Evolutionary conservation across 2,113 vertebrate species (phyloP), one percentile per base, ranked within the genome.

Genomic region (Bagarius yarrelli): DNA sequence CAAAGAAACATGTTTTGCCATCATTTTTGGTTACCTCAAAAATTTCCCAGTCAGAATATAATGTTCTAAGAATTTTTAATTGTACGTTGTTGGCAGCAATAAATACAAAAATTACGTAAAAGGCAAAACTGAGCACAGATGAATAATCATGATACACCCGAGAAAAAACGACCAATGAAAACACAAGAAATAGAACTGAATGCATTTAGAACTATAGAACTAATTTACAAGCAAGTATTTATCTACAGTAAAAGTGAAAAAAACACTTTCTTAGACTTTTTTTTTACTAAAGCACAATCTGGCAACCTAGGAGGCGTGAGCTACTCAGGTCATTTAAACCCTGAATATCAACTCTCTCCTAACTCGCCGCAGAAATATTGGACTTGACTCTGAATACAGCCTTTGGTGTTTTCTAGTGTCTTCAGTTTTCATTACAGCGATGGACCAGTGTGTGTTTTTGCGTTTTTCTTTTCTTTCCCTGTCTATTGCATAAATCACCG

Each of bases 401-500:
- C 5, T 1, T 63, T 63, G 18, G 14, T 47, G 55, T 57, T 57
- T 57, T 6, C 44, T 56, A 0, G 19, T 18, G n/a, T 50, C 57
- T 81, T 84, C 27, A 57, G 30, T 73, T 81, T 84, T 67, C 23
- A 36, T 81, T 81, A 71, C 21, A 57, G 50, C 59, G 50, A 81
- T 72, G 34, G 70, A 71, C 25, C n/a, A 30, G 15, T 52, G 44
- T n/a, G n/a, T n/a, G n/a, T n/a, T n/a, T n/a, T n/a, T n/a, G n/a
- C n/a, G n/a, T n/a, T n/a, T n/a, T n/a, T n/a, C n/a, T n/a, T n/a
- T 47, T 18, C 16, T 73, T 30, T 69, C 23, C 23, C 53, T 56
- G 25, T 70, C 8, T 75, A 76, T 18, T 32, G n/a, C 30, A 6
- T 13, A 15, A 64, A 30, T 71, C 32, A 25, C 59, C 25, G 12